Conservation (phyloP, 2,888 invertebrate genomes). For the Leistus spinibarbis region DNA sequence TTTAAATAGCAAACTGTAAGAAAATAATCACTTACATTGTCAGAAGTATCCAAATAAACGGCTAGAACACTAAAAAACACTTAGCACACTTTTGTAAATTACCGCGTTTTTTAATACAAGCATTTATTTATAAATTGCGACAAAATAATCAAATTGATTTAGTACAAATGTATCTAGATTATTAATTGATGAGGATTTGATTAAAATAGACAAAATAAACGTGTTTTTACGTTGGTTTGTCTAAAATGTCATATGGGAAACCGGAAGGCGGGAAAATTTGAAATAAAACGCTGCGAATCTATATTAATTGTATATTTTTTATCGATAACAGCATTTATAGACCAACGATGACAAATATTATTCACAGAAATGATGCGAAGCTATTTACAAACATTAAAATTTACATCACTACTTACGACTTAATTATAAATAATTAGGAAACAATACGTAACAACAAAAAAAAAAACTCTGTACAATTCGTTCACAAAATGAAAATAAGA, state of each 20-base stretch:
- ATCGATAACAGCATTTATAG: slow-evolving; percentile 53
- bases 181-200: too few relatives aligned
- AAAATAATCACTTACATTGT: too few relatives aligned
- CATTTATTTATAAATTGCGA: neutral
- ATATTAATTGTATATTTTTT: slow-evolving; percentile 43
- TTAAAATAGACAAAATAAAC: too few relatives aligned
- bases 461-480: slow-evolving; percentile 33
- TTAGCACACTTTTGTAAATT: too few relatives aligned
- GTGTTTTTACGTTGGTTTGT: too few relatives aligned
- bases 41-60: too few relatives aligned
- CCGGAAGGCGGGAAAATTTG: neutral
- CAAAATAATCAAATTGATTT: too few relatives aligned
- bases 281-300: neutral
- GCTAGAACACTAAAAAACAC: too few relatives aligned
- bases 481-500: slow-evolving; percentile 28
- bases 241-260: too few relatives aligned
- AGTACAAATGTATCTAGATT: too few relatives aligned
- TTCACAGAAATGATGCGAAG: slow-evolving; percentile 51
- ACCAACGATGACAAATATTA: slow-evolving; percentile 51
- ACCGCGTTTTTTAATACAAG: neutral
- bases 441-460: slow-evolving; percentile 34
- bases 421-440: slow-evolving; percentile 40
- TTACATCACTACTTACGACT: slow-evolving; percentile 24
- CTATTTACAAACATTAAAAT: slow-evolving; percentile 55
- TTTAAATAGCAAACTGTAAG: neutral